Base-by-base conservation (phyloP, 2,797 vertebrate genomes). In the Acropternis orthonyx region DNA sequence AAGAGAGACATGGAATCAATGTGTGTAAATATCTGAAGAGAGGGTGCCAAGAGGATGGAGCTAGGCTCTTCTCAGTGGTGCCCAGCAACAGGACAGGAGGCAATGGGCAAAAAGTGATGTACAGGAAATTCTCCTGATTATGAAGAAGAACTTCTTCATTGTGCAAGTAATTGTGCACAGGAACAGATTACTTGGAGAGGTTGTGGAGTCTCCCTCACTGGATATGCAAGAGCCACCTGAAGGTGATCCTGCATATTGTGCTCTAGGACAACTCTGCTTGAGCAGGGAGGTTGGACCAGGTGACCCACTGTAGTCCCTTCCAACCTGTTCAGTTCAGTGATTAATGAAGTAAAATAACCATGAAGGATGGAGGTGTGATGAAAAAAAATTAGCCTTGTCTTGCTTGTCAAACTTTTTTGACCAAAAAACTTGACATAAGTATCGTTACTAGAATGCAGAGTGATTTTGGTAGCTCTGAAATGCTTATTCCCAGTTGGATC, bases 121-220 rank as follows among this genome's bases (percentile, higher is more conserved):
- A n/a, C 36, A 75, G 28, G 28, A 39, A 27, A 14, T 7, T n/a
- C 14, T 34, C 19, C 23, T 41, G 30, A 51, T 10, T 24, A 17
- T 13, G 36, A 51, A 36, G 36, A n/a, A 13, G 2, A 61, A 12
- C 6, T 27, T 52, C 30, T 41, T 52, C 5, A 22, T 13, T 51
- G 30, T 7, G 21, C 4, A 2, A 12, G 30, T 48, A 34, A 9
- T 7, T 0, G 6, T 28, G 24, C 19, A 28, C 14, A 52, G 37
- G 37, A 5, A 34, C 24, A 63, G 32, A 6, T 43, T 43, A 24
- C 6, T 30, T 15, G 19, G 36, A 30, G 37, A 51, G 5, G 8
- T n/a, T 51, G 14, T 51, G 49, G 17, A 51, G 5, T 71, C 20
- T 63, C 14, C 17, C 28, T 63, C 14, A 4, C 16, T 34, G 34